Evolutionary conservation across 2,113 vertebrate species (phyloP), one percentile per base, ranked within the genome.

Genomic region (Rhinolophus sinicus): DNA sequence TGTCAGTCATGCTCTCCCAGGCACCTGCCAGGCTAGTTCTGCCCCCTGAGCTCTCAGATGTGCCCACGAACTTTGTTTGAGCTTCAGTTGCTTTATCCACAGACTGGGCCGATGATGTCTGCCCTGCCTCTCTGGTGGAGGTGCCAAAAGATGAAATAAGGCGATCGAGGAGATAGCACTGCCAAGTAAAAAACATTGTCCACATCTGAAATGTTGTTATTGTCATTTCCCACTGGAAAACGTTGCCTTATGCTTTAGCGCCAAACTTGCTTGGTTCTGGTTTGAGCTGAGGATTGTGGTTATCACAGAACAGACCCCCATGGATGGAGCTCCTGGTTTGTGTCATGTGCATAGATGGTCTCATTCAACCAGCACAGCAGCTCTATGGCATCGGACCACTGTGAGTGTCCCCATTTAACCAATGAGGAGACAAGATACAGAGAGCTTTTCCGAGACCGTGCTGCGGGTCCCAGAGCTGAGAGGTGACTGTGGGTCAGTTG

Each of bases 21-120:
- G 22, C 40, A 24, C 15, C 10, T 7, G 56, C 40, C 1, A 0
- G 78, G 54, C 16, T 0, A 8, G 54, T 62, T 50, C 44, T 73
- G 67, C 24, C 13, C 50, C 58, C n/a, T n/a, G 0, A 1, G 19
- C 2, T 33, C 35, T 77, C 2, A 4, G 40, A 5, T 3, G 0
- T 28, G 28, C 7, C 24, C 0, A 3, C 10, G 50, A 60, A 64
- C 6, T n/a, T 22, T 5, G 7, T 8, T 19, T 56, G 50, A 62
- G 8, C 69, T 33, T 67, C 54, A 2, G 40, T 4, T 44, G n/a
- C 60, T 69, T 67, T 62, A 9, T 60, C 18, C 11, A 35, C 13
- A 44, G 28, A 24, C 3, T 3, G 22, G 30, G 50, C 40, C 52
- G 33, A 81, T 28, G 28, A 26, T 50, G 13, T 52, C 52, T 52